Base-by-base conservation (phyloP, 2,888 invertebrate species). In the Petrolisthes cinctipes region DNA sequence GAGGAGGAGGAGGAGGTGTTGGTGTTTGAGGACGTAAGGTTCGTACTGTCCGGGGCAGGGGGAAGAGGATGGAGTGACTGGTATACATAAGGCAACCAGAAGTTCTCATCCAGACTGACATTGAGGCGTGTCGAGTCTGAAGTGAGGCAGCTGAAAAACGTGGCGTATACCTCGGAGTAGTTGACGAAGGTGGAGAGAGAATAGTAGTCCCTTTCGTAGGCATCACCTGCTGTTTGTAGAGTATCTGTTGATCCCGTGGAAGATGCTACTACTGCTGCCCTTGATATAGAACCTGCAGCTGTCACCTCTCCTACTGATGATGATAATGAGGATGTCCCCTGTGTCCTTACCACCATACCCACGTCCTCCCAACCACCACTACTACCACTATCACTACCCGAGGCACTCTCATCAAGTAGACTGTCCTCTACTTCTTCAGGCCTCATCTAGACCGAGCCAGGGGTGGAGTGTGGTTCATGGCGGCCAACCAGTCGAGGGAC, bases 111-210 rank as follows among this genome's bases (percentile, higher is more conserved):
- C 14, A 86, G 57, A 9, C 66, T 86, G 4, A 82, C 20, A 61
- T 86, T 86, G 6, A 82, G 61, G 5, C 56, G 53, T 9, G 61
- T 76, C 9, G 86, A 66, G 37, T 86, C 82, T 1, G 76, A 66
- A 54, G 82, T 66, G 1, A 86, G 82, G 61, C 86, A 86, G 51
- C 78, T 53, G 76, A 86, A 61, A 53, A 86, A 56, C 53, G 66
- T 86, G 4, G 86, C 57, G 37, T 86, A 86, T 20, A 78, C 68
- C 56, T 86, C 81, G 0, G 86, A 82, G 75, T 86, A 82, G 54
- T 82, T 86, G 51, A 71, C 82, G 11, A 80, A 20, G 37, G 82
- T n/a, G 51, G 78, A 53, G 14, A 76, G 37, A 37, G 37, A 37
- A 37, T 37, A 37, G 2, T 37, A 37, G 37, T 37, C 37, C 37